Evolutionary conservation across 2,888 invertebrate species (phyloP), one percentile per base, ranked within the genome.

Genomic region (Agrotis puta): DNA sequence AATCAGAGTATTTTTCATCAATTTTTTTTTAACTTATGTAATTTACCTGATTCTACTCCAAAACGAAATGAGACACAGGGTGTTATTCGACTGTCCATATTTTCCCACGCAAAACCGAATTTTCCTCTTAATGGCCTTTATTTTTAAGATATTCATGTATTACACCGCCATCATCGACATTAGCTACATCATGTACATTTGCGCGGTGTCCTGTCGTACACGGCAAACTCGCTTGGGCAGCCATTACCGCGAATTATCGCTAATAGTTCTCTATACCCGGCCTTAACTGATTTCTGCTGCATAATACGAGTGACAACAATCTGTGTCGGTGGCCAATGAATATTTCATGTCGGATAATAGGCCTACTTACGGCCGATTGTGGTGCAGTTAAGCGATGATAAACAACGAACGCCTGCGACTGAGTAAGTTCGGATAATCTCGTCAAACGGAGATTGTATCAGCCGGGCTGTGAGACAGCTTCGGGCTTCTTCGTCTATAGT

Each of bases 231-330:
- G 83, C 70, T 79, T 75, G 63, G 63, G 39, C 90, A 88, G 91
- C 95, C 93, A 96, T 97, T 96, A 97, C 93, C 90, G 93, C 94
- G 93, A 93, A 93, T 94, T 93, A 93, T 88, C 90, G 88, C 88
- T 93, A 93, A 93, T 93, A 91, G 89, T 87, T 83, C 81, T 73
- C 76, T 84, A 84, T 85, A 84, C 79, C 78, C 56, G 59, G 85
- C 87, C 87, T 74, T 92, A 92, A 94, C 91, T 94, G 94, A 94
- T 93, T 93, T 92, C 91, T 91, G 89, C 86, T 80, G 89, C 89
- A 91, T 93, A 92, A 94, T 92, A 85, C 88, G 89, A 92, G 94
- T 94, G 94, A 94, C 94, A 94, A 94, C 92, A 93, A 92, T 92
- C 92, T 88, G 81, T 88, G 90, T 88, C 86, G 91, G 93, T 93